These are phyloP conservation scores for Tor tambroides DNA, from an alignment of 2,113 vertebrate genomes.

Conservation along the genomic window DNA sequence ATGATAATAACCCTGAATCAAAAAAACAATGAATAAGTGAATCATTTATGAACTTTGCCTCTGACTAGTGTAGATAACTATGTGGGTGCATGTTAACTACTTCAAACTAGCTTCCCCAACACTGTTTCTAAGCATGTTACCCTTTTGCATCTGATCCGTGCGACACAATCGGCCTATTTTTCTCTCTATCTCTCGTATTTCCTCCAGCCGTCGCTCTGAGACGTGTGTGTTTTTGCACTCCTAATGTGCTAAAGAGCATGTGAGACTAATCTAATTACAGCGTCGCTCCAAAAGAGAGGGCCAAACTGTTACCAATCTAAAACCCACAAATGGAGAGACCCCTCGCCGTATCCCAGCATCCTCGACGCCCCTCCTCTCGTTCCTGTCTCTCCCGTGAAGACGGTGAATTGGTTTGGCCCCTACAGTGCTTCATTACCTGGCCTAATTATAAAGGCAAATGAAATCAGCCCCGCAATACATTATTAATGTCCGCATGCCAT, in stretches of 20 bases:
- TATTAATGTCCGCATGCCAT: constrained; percentile 76
- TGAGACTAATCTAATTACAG: constrained; percentile 80
- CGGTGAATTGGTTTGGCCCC: constrained; percentile 71
- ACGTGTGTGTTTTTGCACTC: constrained; percentile 65
- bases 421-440: constrained; percentile 80
- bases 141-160: constrained; percentile 61
- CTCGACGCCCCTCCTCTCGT: constrained; percentile 7
- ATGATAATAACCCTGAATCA: not conserved
- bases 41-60: not conserved
- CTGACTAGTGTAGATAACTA: not conserved
- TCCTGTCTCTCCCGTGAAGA: constrained; percentile 41
- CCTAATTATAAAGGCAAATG: constrained; percentile 84
- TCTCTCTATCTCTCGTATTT: constrained; percentile 62
- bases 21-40: not conserved
- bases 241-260: constrained; percentile 79
- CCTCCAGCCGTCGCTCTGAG: constrained; percentile 68
- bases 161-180: constrained; percentile 60
- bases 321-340: constrained; percentile 1
- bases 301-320: not conserved
- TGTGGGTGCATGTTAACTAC: not conserved
- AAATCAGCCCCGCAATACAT: constrained; percentile 80
- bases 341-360: constrained; percentile 61
- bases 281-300: constrained; percentile 70
- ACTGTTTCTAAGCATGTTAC: not conserved
- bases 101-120: not conserved